A percentile compares a stretch with the other conserved stretches of the same genome.
Conservation (phyloP, 2,113 vertebrate genomes). For the Chelonoidis abingdonii region DNA sequence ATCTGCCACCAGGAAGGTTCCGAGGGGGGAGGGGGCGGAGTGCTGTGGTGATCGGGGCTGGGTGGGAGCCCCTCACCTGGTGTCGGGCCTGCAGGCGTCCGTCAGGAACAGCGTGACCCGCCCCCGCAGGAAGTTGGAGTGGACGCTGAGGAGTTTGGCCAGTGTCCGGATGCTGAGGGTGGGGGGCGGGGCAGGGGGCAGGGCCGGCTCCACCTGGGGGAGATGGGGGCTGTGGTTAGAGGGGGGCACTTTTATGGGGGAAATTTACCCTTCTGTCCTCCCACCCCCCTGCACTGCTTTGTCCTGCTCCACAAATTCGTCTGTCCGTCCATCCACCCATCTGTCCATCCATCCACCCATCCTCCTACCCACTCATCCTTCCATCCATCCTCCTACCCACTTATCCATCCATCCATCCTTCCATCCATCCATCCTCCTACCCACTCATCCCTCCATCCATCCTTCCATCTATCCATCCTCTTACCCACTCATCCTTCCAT, state of each 20-base stretch:
- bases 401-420: too few species aligned
- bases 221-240: background rate
- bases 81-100: conserved; percentile 49
- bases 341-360: too few species aligned
- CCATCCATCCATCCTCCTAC: too few species aligned
- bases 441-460: too few species aligned
- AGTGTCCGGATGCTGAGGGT: conserved; percentile 37
- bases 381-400: too few species aligned
- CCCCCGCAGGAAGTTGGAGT: conserved; percentile 72
- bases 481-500: too few species aligned
- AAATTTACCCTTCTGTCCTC: too few species aligned
- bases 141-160: conserved; percentile 65
- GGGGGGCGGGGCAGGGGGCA: background rate
- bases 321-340: too few species aligned
- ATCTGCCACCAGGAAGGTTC: background rate
- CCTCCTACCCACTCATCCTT: too few species aligned
- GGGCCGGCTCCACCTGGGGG: background rate
- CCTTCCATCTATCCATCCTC: too few species aligned
- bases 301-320: too few species aligned
- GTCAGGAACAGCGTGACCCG: conserved; percentile 63
- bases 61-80: conserved; percentile 54
- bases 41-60: background rate
- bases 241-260: background rate
- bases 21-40: background rate
- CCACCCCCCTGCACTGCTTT: background rate